Base-by-base conservation (phyloP, 2,113 vertebrate species). In the Psammodynastes pulverulentus region DNA sequence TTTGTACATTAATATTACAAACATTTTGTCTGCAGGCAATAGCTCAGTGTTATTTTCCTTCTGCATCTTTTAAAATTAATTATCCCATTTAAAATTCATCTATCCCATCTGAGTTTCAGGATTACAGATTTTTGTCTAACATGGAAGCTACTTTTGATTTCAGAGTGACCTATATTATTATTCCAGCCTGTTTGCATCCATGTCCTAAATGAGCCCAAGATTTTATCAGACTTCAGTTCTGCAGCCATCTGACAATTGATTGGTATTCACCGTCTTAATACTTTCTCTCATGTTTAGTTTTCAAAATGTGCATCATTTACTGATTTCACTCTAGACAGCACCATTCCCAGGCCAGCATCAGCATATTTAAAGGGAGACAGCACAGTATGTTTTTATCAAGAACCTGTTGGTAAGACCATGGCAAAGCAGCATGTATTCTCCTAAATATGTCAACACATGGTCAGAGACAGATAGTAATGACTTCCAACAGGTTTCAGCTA, bases 1-100 rank as follows among this genome's bases (percentile, higher is more conserved):
- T 34, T 91, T 26, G 21, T 15, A 13, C 62, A 49, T 92, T 91
- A 93, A 91, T 90, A 29, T 93, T 58, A 52, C 87, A 92, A 4
- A 58, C 1, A 8, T 89, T 89, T 91, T 0, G 39, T 87, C 54
- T 91, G 52, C n/a, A 87, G 34, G 24, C 84, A 2, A 15, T 84
- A 53, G 0, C 0, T 94, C 89, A 92, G 26, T 58, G 26, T 85
- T 85, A 21, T 93, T 94, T 92, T 93, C 62, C 9, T 48, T 10
- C 43, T 89, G 3, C 3, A 49, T 45, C 13, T 95, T 67, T 67
- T 34, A 67, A 67, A 67, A 67, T 7, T 67, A 34, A 67, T 34
- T 17, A 34, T 34, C 5, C n/a, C 29, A 17, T 67, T 34, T 72
- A 89, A 91, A 39, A 79, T 90, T 34, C 88, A 48, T 86, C 56